Evolutionary conservation across 2,888 invertebrate species (phyloP).

Genomic region (Ferdinandea cuprea): DNA sequence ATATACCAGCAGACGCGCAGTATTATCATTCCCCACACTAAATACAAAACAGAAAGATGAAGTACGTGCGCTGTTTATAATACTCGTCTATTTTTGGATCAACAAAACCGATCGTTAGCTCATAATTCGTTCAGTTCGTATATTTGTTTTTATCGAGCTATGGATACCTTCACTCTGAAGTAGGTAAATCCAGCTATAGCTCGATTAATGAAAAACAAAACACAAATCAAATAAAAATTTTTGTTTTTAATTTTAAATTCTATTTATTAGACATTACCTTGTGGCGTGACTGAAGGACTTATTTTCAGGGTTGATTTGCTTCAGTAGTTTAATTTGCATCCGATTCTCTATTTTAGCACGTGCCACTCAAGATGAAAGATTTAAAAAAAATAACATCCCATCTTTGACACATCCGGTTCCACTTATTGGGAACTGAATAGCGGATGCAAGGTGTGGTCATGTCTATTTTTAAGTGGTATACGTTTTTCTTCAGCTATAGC

Average conservation of each 20-base stretch:
- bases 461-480: slow-evolving; percentile 61
- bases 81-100: slow-evolving; percentile 57
- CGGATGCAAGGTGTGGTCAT: slow-evolving; percentile 70
- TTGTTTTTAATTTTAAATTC: slow-evolving; percentile 11
- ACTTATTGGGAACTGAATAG: slow-evolving; percentile 63
- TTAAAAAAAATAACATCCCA: slow-evolving; percentile 47
- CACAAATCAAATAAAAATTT: slow-evolving; percentile 24
- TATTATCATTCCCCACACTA: slow-evolving; percentile 45
- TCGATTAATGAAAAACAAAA: slow-evolving; percentile 27
- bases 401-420: slow-evolving; percentile 72
- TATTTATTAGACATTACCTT: slow-evolving; percentile 10
- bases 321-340: slow-evolving; percentile 63
- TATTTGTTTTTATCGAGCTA: slow-evolving; percentile 43
- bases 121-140: slow-evolving; percentile 56
- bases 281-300: slow-evolving; percentile 49
- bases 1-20: slow-evolving; percentile 11
- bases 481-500: slow-evolving; percentile 15
- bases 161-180: slow-evolving; percentile 13
- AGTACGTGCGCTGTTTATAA: slow-evolving; percentile 51
- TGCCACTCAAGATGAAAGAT: slow-evolving; percentile 51
- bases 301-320: slow-evolving; percentile 62
- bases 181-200: slow-evolving; percentile 59
- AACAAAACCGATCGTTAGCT: slow-evolving; percentile 63
- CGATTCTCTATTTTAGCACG: slow-evolving; percentile 54
- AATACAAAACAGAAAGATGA: slow-evolving; percentile 66